Evolutionary conservation across 2,888 invertebrate species (phyloP).

Genomic region (Heliconius charithonia): DNA sequence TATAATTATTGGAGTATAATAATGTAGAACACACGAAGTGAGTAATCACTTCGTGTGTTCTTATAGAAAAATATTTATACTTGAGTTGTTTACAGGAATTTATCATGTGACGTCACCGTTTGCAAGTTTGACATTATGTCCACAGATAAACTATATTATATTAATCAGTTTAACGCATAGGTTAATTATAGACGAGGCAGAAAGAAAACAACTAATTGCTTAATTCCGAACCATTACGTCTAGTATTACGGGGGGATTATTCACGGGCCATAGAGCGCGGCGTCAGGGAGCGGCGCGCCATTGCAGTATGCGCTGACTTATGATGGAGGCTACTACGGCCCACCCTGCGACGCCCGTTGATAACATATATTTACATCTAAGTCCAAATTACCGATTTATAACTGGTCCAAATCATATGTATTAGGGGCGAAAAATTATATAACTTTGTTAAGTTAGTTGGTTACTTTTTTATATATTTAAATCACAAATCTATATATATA

Average conservation of each 20-base stretch:
- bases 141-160: constrained; percentile 19
- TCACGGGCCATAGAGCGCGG: constrained; percentile 80
- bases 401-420: constrained; percentile 6
- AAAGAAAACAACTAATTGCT: constrained; percentile 83
- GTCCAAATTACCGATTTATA: constrained; percentile 55
- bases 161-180: constrained; percentile 43
- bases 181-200: constrained; percentile 75
- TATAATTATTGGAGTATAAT: too few species aligned
- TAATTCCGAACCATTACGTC: constrained; percentile 81
- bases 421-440: not conserved
- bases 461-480: too few species aligned
- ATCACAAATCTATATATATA: too few species aligned
- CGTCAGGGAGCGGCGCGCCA: constrained; percentile 65
- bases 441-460: not conserved
- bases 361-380: constrained; percentile 58
- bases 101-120: not conserved
- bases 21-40: too few species aligned
- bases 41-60: too few species aligned
- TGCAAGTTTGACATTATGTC: not conserved
- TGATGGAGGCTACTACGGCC: constrained; percentile 49
- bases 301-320: constrained; percentile 53
- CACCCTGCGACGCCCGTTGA: constrained; percentile 52
- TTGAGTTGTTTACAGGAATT: not conserved
- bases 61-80: too few species aligned
- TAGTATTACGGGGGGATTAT: constrained; percentile 81